Evolutionary conservation across 2,113 vertebrate species (phyloP), one percentile per base, ranked within the genome.

Genomic region (Bubo scandiacus): DNA sequence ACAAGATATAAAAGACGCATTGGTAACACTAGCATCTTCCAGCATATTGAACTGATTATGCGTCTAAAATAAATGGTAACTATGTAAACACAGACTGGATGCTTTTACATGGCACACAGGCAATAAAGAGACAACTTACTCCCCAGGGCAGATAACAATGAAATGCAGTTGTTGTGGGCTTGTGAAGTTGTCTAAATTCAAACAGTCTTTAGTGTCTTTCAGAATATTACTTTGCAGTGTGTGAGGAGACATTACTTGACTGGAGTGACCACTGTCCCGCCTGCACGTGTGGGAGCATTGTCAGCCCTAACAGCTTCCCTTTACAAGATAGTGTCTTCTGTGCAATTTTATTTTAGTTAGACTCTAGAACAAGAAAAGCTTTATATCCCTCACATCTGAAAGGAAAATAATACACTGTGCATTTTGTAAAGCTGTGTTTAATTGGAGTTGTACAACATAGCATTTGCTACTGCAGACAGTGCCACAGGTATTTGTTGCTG

Each of bases 371-470:
- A 74, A 88, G 32, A 59, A 85, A 81, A 54, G 47, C 32, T 58
- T 79, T 84, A 25, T 40, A 61, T 32, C 27, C 11, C 68, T 75
- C 16, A 29, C 29, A 43, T 42, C 32, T 55, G 27, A 81, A 83
- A 84, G 30, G 40, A 74, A 62, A 86, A 57, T 16, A 71, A 67
- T 25, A 19, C 2, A 9, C 11, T 12, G 8, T 54, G 54, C 67
- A 16, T 23, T 58, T n/a, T 21, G 20, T 45, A 59, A 83, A 70
- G 30, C 21, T 65, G 12, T 23, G 65, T 30, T 87, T 43, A n/a
- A 25, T 0, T 66, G 52, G n/a, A 59, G 36, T 15, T 1, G 0
- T 32, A 49, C 25, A 62, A 47, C 15, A 7, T 0, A 40, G 54
- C 19, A n/a, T 57, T 90, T 43, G 55, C 59, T 81, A 2, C 59